Conservation (phyloP, 2,113 vertebrate genomes). For the Notarius quadriscutis region DNA sequence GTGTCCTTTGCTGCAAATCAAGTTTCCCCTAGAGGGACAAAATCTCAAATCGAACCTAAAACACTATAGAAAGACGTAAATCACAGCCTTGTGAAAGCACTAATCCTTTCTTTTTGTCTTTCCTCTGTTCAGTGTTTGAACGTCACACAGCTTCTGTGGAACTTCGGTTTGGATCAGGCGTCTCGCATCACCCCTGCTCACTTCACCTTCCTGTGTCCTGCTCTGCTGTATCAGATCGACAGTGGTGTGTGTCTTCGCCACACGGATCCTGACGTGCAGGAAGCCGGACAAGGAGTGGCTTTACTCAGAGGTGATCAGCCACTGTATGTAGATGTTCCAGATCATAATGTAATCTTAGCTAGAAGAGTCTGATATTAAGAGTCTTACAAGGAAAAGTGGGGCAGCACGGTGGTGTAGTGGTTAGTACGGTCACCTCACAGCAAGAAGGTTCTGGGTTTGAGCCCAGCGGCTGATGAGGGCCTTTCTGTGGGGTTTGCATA, state of each 20-base stretch:
- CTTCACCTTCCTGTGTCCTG: constrained; percentile 82
- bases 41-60: too few relatives aligned
- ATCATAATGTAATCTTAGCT: too few relatives aligned
- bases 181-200: constrained; percentile 77
- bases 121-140: constrained; percentile 75
- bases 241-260: constrained; percentile 80
- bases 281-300: constrained; percentile 35
- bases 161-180: constrained; percentile 74
- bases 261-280: constrained; percentile 51
- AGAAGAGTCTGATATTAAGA: background rate
- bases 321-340: background rate
- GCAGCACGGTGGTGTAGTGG: too few relatives aligned
- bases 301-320: constrained; percentile 61
- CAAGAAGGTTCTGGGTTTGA: too few relatives aligned
- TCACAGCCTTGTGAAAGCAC: background rate
- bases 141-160: constrained; percentile 78
- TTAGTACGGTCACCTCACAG: too few relatives aligned
- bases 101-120: background rate
- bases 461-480: too few relatives aligned
- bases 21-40: too few relatives aligned
- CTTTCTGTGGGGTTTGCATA: too few relatives aligned
- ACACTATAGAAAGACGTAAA: background rate
- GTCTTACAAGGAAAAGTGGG: background rate
- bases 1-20: too few relatives aligned
- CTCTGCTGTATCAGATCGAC: constrained; percentile 85